Base-by-base conservation (phyloP, 2,113 vertebrate genomes). In the Lepus timidus region DNA sequence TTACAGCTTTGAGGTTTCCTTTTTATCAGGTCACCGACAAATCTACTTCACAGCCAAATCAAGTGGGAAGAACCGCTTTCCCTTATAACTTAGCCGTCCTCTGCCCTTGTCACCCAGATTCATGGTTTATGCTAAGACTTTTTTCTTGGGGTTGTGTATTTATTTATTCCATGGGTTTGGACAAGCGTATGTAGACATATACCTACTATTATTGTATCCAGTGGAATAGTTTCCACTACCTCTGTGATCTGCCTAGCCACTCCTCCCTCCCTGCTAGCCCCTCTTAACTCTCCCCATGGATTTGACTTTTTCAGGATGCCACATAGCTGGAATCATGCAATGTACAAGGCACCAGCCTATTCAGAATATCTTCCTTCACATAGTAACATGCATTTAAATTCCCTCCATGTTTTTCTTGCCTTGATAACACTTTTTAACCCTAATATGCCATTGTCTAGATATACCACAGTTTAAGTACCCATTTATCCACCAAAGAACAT, bases 21-120 rank as follows among this genome's bases (percentile, higher is more conserved):
- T 92, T 95, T 88, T 62, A 62, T 74, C 23, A 92, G 55, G 61
- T 39, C 39, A 33, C 29, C 61, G 39, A 92, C 10, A 92, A 96
- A 93, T 90, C 70, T 14, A 78, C 61, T 91, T 88, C 31, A 73
- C 70, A 70, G 36, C 20, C 58, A 91, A 83, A 49, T 20, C 52
- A 36, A 52, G 8, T 23, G 51, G 19, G n/a, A 82, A 5, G 27
- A n/a, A 68, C 44, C 58, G 29, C 20, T 61, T 12, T 9, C 1
- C 9, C n/a, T 20, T 20, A 12, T 20, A 49, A 3, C 27, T 36
- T 5, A 11, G 3, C 25, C 31, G 6, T 44, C 22, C 25, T 25
- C 16, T 27, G 44, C n/a, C 27, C 51, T 19, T 68, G 51, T 68
- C 61, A 33, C 33, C 27, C 27, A 76, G 33, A 88, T 4, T 49